Evolutionary conservation across 1,140 invertebrate species (phyloP), one percentile per base, ranked within the genome.

Genomic region (Brachionus sp.): DNA sequence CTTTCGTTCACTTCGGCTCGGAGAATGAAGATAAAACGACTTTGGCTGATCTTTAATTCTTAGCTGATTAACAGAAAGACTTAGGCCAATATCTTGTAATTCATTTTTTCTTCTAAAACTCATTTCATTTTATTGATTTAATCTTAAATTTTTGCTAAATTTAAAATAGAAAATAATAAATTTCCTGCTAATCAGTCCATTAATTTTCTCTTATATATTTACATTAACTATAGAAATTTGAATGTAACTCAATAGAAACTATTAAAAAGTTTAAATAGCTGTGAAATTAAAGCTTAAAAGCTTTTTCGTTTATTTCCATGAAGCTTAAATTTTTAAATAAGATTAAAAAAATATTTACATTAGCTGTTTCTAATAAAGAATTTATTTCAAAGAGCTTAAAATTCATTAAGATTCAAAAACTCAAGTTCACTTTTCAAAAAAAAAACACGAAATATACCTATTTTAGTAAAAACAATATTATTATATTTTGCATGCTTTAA

Each of bases 81-180:
- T 66, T 66, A 33, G 12, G 29, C 33, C 64, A n/a, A 66, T n/a
- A 66, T 66, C 33, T 12, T 66, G n/a, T n/a, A 66, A 33, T 10
- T 33, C 29, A 37, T 66, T 66, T 12, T 33, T 7, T 16, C 33
- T 66, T 33, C 33, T 66, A 66, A 66, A 33, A 66, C n/a, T 66
- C 64, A 66, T 66, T 66, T 66, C 64, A 66, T 66, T 66, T 66
- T 66, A 66, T 37, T 33, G n/a, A 37, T 57, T 9, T 57, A 57
- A 57, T 57, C 50, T 57, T 19, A 23, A 57, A 57, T 1, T 19
- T 57, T 57, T 29, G 19, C n/a, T 13, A 50, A 57, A 57, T 57
- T 57, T 57, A 66, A 66, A 66, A 66, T 10, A 64, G 25, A 64
- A 64, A 64, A 25, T 29, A 66, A 66, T 33, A 33, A 66, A 29